phyloP scores from a whole-genome alignment of 2,113 vertebrate species.

The Bos indicus region DNA sequence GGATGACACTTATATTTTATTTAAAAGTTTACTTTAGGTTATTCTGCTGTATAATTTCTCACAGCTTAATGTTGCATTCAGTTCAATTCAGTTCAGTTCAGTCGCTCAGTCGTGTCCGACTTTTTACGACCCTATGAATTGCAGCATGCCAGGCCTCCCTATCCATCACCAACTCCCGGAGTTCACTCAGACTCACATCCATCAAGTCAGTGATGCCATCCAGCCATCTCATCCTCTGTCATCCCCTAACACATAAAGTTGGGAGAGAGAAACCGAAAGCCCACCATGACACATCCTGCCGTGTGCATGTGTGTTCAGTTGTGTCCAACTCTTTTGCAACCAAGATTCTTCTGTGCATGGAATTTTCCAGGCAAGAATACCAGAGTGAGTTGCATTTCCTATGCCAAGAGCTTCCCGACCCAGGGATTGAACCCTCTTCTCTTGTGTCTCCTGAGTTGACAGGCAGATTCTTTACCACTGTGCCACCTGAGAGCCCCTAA shows the following conservation, averaged over 20 bases:
- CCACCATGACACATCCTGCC: neutral
- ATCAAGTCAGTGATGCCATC: too few species aligned
- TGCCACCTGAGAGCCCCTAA: neutral
- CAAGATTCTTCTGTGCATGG: neutral
- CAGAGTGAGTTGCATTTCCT: neutral
- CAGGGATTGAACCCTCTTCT: neutral
- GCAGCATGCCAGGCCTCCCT: too few species aligned
- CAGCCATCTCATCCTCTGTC: too few species aligned
- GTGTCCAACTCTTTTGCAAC: neutral
- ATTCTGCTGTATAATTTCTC: neutral
- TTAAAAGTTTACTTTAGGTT: neutral
- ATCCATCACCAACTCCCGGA: too few species aligned
- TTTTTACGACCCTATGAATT: too few species aligned
- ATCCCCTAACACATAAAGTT: neutral
- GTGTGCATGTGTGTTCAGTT: fast-evolving
- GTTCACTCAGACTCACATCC: too few species aligned
- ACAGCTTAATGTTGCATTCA: neutral
- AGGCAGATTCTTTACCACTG: neutral
- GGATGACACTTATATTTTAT: neutral
- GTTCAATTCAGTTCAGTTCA: too few species aligned
- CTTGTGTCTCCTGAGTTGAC: neutral
- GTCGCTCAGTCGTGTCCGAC: too few species aligned
- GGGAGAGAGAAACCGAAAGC: neutral
- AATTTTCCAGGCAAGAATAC: neutral
- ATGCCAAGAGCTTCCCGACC: neutral